A percentile compares a stretch with the other conserved stretches of the same genome.
Evolutionary conservation across 64 coral and sea anemone species (phyloP).

Genomic region (Montipora cactus): DNA sequence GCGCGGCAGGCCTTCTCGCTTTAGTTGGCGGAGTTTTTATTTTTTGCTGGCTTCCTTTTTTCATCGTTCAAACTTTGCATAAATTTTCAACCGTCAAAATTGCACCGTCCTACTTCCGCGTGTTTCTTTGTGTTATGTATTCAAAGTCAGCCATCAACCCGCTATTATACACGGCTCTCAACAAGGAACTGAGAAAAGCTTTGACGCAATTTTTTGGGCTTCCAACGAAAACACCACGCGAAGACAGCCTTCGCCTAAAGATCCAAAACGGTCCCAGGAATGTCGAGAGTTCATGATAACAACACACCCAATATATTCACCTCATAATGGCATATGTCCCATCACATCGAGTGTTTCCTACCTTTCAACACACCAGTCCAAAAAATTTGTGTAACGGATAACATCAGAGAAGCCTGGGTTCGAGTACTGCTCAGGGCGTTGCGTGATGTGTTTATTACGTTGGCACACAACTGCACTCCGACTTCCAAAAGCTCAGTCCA

Average conservation of each 20-base stretch:
- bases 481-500: too few relatives aligned
- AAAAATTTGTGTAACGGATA: too few relatives aligned
- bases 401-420: too few relatives aligned
- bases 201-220: constrained; percentile 34
- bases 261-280: not conserved
- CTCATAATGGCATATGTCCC: too few relatives aligned
- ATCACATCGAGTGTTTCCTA: too few relatives aligned
- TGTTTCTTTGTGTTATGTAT: constrained; percentile 89
- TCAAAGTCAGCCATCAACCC: constrained; percentile 92
- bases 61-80: constrained; percentile 83
- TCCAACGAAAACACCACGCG: not conserved
- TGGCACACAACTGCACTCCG: too few relatives aligned
- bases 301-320: too few relatives aligned
- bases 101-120: constrained; percentile 66
- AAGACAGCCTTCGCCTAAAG: not conserved
- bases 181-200: constrained; percentile 80
- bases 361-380: too few relatives aligned
- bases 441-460: too few relatives aligned
- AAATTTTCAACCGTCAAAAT: constrained; percentile 82
- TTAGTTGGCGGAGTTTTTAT: constrained; percentile 89
- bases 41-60: constrained; percentile 91
- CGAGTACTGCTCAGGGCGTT: too few relatives aligned
- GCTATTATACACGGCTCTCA: constrained; percentile 80
- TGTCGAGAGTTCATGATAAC: constrained; percentile 19
- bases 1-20: constrained; percentile 84